Evolutionary conservation across 2,888 invertebrate species (phyloP), one percentile per base, ranked within the genome.

Genomic region (Ypsolopha sequella): DNA sequence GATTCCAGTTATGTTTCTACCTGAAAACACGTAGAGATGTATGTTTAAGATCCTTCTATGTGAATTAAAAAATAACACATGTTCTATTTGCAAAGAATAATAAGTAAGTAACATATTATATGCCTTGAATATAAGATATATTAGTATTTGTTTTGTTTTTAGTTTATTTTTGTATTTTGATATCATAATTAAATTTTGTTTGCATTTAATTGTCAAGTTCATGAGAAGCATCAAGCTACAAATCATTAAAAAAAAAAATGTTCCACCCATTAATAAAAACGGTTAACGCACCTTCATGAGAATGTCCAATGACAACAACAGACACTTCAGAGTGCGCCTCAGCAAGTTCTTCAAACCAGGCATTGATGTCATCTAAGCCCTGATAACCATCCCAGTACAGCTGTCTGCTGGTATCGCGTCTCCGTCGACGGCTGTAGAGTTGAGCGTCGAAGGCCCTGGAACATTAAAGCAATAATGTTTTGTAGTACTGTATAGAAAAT

Each of bases 351-450:
- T 72, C 52, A 46, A 92, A 70, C 88, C 90, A 91, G 0, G 59
- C 66, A 54, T 91, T 86, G 45, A 90, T 90, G 53, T 89, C 72
- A 2, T 76, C 84, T 8, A 71, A 58, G 9, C 71, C 72, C 56
- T 81, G 81, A 51, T 77, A 87, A 50, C 69, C 73, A 0, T 76
- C 76, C 80, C 82, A 86, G 51, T 60, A 70, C 6, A 84, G 52
- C 51, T 71, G 56, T 41, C 57, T 56, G 6, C 57, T 61, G 0
- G 66, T 54, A 38, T 67, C 63, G 24, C 80, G 70, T 56, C 65
- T 76, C 41, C 52, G 69, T 56, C 80, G n/a, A 24, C 24, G 68
- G 52, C 79, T 81, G 58, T 57, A 57, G 1, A 68, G 54, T 62
- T 80, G 78, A 36, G 74, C 69, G 50, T 82, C 78, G 2, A 86